phyloP scores from a whole-genome alignment of 2,797 vertebrate species.

The Tolypeutes matacus region DNA sequence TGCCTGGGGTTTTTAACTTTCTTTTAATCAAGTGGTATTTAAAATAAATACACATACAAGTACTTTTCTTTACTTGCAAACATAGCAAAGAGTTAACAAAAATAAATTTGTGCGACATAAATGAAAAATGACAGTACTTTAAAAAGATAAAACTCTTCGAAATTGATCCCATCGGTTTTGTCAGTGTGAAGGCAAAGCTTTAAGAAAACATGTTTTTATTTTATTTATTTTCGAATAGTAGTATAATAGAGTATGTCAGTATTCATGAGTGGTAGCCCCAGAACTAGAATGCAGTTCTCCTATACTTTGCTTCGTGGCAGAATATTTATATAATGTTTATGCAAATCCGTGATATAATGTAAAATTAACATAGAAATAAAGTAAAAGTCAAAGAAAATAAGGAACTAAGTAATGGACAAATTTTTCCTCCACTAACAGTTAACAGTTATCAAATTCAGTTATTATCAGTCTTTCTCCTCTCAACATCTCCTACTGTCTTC shows the following conservation, averaged over 20 bases:
- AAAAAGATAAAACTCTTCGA: background rate
- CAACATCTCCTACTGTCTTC: background rate
- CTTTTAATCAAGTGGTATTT: conserved; percentile 72
- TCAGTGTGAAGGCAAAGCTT: background rate
- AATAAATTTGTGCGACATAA: conserved; percentile 8
- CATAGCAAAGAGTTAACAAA: conserved; percentile 33
- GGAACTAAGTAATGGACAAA: background rate
- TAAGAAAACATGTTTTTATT: conserved; percentile 46
- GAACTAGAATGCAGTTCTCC: background rate
- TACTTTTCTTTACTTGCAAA: conserved; percentile 70
- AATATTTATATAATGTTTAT: background rate
- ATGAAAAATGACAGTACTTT: conserved; percentile 57
- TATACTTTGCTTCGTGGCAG: background rate
- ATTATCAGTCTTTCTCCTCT: background rate
- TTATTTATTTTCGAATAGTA: conserved; percentile 11
- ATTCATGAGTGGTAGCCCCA: background rate
- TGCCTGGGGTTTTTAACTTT: conserved; percentile 56
- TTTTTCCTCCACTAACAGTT: background rate
- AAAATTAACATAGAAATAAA: conserved; percentile 38
- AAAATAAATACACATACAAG: conserved; percentile 63
- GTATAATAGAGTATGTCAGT: background rate
- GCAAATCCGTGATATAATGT: background rate
- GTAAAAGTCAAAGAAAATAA: background rate
- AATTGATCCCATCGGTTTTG: conserved; percentile 43
- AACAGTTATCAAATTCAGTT: background rate